Conservation (phyloP, 2,797 vertebrate genomes). For the Clarias fuscus region DNA sequence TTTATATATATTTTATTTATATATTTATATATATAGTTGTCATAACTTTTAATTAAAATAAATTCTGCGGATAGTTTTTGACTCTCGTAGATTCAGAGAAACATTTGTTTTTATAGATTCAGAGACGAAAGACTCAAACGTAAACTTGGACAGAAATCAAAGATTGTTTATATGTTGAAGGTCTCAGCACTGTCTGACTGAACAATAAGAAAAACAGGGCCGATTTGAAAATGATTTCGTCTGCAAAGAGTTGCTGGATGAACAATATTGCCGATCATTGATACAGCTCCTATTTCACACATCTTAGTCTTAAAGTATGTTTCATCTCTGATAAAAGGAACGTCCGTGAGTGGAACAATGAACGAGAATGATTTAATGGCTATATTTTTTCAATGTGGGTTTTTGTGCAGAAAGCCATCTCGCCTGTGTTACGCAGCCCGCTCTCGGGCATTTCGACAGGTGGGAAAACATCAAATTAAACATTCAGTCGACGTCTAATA, state of each 20-base stretch:
- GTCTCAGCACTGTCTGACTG: neutral
- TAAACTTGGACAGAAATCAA: neutral
- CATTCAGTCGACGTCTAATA: neutral
- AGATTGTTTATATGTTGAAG: neutral
- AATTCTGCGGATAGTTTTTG: too few species aligned
- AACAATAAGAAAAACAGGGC: neutral
- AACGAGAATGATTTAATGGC: neutral
- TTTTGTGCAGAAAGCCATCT: neutral
- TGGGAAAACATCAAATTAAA: constrained; percentile 28
- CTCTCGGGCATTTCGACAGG: neutral
- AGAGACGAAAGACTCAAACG: neutral
- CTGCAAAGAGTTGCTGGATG: constrained; percentile 24
- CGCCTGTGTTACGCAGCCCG: neutral
- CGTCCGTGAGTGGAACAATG: neutral
- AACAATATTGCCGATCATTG: constrained; percentile 9
- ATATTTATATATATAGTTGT: too few species aligned
- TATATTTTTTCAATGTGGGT: neutral
- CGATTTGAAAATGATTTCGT: constrained; percentile 31
- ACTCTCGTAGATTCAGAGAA: too few species aligned
- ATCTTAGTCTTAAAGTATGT: constrained; percentile 33
- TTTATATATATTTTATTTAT: too few species aligned
- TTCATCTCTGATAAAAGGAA: constrained; percentile 8
- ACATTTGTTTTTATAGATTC: too few species aligned
- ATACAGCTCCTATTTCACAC: neutral
- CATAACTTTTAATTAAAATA: too few species aligned